Base-by-base conservation (phyloP, 2,113 vertebrate genomes). In the Pachypanchax playfairii region DNA sequence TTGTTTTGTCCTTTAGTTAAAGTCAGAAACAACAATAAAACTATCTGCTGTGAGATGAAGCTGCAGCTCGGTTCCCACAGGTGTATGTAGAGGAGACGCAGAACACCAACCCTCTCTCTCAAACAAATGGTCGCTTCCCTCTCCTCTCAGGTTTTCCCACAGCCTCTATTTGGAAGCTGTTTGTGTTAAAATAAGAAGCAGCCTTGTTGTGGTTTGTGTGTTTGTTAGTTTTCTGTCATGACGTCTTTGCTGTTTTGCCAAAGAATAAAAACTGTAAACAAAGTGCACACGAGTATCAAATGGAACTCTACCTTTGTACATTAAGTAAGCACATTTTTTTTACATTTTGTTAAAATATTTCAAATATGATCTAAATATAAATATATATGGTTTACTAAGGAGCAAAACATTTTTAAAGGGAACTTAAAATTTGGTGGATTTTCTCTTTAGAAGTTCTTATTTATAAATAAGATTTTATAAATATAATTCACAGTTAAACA, bases 221-320 rank as follows among this genome's bases (percentile, higher is more conserved):
- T 80, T 77, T 71, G 71, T 74, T 75, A 33, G 56, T 66, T 70
- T 55, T 52, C 51, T 6, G 24, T 5, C 22, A 58, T 78, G 69
- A 80, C 63, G 52, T 82, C 76, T 31, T 24, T 28, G 8, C 67
- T 48, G 77, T 43, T 4, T 38, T 39, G 60, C 54, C 48, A n/a
- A n/a, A n/a, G n/a, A n/a, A n/a, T n/a, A n/a, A n/a, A n/a, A n/a
- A n/a, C n/a, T n/a, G n/a, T n/a, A 33, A 33, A 33, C 31, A 33
- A 11, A 9, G 2, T 21, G 20, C 2, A 3, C 11, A 21, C 21
- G 38, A 14, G 11, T 20, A 33, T 21, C 21, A 39, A 22, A n/a
- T 24, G 38, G 21, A 38, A 39, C 13, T 7, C 17, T n/a, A 7
- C 1, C 52, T 41, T 55, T 9, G 9, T 39, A 25, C 7, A n/a